Evolutionary conservation across 2,113 vertebrate species (phyloP).

Genomic region (Calyptommatus sinebrachiatus): DNA sequence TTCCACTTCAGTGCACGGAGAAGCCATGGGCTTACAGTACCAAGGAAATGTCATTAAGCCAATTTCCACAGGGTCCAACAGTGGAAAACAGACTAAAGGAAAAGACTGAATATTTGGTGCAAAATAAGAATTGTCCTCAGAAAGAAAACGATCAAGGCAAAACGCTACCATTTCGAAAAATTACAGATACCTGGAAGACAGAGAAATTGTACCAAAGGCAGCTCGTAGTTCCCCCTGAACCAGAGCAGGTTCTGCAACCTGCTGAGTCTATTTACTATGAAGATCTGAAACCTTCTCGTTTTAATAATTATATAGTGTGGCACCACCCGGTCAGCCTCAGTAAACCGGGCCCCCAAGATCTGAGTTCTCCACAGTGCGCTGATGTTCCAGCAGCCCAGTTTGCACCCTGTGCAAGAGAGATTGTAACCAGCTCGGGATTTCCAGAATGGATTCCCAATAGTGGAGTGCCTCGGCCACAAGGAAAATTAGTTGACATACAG

Average conservation of each 20-base stretch:
- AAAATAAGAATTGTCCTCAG: conserved; percentile 13
- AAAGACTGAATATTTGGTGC: conserved; percentile 25
- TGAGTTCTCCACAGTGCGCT: conserved; percentile 5
- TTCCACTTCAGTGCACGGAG: conserved; percentile 32
- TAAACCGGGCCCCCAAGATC: conserved; percentile 36
- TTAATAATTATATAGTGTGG: conserved; percentile 24
- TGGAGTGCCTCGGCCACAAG: conserved; percentile 40
- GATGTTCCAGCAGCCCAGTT: conserved; percentile 11
- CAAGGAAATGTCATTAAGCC: conserved; percentile 1
- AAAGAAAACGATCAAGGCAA: conserved; percentile 29
- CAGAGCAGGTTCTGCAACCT: conserved; percentile 13
- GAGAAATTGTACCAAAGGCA: conserved; percentile 57
- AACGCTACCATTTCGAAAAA: conserved; percentile 45
- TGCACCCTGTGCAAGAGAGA: neutral
- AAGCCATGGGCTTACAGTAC: conserved; percentile 29
- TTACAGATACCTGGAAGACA: conserved; percentile 57
- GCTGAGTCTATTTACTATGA: conserved; percentile 40
- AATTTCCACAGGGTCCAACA: conserved; percentile 20
- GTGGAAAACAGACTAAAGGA: conserved; percentile 48
- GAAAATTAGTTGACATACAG: conserved; percentile 69
- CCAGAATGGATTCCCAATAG: conserved; percentile 40
- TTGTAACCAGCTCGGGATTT: conserved; percentile 6
- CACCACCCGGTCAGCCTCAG: conserved; percentile 38
- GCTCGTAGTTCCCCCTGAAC: conserved; percentile 37
- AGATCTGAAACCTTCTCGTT: conserved; percentile 40